Conservation (phyloP, 2,797 vertebrate genomes). For the Eleutherodactylus coqui region DNA sequence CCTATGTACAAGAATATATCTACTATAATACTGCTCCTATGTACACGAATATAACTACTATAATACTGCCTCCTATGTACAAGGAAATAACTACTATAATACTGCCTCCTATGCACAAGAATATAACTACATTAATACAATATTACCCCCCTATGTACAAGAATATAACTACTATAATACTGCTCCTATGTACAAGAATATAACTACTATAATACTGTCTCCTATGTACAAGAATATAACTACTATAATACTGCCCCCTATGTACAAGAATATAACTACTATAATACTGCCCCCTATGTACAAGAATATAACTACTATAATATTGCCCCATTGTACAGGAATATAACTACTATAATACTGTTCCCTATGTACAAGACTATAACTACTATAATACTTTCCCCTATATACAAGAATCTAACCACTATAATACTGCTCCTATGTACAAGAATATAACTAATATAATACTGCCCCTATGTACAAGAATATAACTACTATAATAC, state of each 20-base stretch:
- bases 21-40: constrained; percentile 3
- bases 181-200: constrained; percentile 8
- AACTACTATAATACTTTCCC: background rate
- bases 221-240: constrained; percentile 7
- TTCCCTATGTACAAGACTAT: background rate
- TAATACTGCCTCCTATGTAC: constrained; percentile 2
- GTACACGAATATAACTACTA: constrained; percentile 12
- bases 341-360: background rate
- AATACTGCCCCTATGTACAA: constrained; percentile 4
- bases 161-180: constrained; percentile 6
- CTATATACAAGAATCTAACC: background rate
- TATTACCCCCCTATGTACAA: background rate
- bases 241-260: background rate
- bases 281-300: constrained; percentile 4
- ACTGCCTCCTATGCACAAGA: background rate
- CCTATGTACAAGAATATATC: background rate
- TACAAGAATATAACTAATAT: constrained; percentile 13
- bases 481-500: constrained; percentile 13
- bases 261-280: constrained; percentile 13
- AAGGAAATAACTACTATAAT: constrained; percentile 9
- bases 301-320: background rate
- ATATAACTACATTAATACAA: constrained; percentile 1
- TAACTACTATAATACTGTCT: constrained; percentile 5
- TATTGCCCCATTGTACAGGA: too few species aligned
- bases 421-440: constrained; percentile 9